phyloP scores from a whole-genome alignment of 2,888 invertebrate species.

The Criorhina ranunculi region DNA sequence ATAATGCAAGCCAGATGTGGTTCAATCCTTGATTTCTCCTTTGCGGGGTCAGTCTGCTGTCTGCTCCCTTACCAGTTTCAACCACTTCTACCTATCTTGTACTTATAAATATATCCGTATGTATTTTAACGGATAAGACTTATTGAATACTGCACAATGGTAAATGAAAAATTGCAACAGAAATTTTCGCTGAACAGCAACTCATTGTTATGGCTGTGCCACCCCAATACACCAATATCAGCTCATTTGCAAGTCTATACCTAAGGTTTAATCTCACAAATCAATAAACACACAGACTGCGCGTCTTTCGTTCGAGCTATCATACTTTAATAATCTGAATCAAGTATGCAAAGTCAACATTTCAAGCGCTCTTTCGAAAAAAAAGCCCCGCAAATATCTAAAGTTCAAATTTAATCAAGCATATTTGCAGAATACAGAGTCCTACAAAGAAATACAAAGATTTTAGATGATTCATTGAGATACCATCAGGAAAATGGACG shows the following conservation, averaged over 20 bases:
- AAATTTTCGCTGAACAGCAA: no score
- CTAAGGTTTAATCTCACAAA: constrained; percentile 22
- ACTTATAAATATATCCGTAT: no score
- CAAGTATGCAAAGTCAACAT: constrained; percentile 37
- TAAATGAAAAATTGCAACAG: not conserved
- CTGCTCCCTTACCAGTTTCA: no score
- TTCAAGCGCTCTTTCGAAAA: not conserved
- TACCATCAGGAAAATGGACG: constrained; percentile 50
- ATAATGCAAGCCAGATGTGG: no score
- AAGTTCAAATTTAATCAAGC: constrained; percentile 44
- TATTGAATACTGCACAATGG: not conserved
- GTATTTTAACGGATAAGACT: no score
- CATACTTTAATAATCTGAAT: constrained; percentile 29
- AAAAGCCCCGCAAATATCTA: constrained; percentile 20
- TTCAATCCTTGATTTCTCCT: no score
- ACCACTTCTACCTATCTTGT: no score
- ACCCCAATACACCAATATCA: not conserved
- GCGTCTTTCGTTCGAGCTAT: constrained; percentile 8
- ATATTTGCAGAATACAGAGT: constrained; percentile 21
- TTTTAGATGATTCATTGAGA: constrained; percentile 50
- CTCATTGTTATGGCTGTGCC: no score
- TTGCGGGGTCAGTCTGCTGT: no score
- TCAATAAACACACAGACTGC: constrained; percentile 17
- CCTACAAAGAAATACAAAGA: constrained; percentile 22
- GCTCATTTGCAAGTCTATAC: constrained; percentile 25